Evolutionary conservation across 2,113 vertebrate genomes (phyloP), one percentile per base, ranked within the genome.

Genomic region (Acanthisitta chloris): DNA sequence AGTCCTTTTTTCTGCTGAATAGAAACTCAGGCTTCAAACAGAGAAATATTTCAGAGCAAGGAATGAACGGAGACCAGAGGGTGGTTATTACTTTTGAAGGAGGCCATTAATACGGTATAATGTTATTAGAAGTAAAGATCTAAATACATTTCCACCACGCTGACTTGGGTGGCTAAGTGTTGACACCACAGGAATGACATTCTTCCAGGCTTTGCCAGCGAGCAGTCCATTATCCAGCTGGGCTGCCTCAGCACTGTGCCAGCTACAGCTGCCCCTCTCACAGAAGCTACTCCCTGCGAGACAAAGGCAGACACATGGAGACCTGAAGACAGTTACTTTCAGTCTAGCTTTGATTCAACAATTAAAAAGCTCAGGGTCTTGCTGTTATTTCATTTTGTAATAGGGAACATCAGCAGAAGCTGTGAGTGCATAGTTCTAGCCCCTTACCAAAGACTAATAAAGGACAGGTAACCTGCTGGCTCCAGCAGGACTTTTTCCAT

Each of bases 11-110:
- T 92, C 74, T 88, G 77, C 80, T 73, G 55, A 88, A 94, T n/a
- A 91, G 69, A 81, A 97, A 80, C 82, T 65, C 62, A 7, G 62
- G 86, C 83, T 86, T 82, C 94, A 94, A 94, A 52, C 17, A 62
- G 72, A 58, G 34, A 82, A 86, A 31, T 17, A 62, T 25, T 81
- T 81, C 83, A 95, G 77, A 91, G 62, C 59, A 76, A 74, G 31
- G 48, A 87, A 2, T 59, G 17, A 81, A 72, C 28, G 61, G 84
- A 87, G 81, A 81, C 18, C 61, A 88, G 58, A 77, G 42, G 34
- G 73, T 26, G 12, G 34, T 67, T 93, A 62, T 4, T 73, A 71
- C 92, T 93, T 80, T 66, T 62, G 92, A 91, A 90, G 76, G 82
- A 96, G 93, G 51, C 38, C 42, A 66, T 88, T 90, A 76, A 42